Evolutionary conservation across 2,888 invertebrate genomes (phyloP), one percentile per base, ranked within the genome.

Genomic region (Seira musarum): DNA sequence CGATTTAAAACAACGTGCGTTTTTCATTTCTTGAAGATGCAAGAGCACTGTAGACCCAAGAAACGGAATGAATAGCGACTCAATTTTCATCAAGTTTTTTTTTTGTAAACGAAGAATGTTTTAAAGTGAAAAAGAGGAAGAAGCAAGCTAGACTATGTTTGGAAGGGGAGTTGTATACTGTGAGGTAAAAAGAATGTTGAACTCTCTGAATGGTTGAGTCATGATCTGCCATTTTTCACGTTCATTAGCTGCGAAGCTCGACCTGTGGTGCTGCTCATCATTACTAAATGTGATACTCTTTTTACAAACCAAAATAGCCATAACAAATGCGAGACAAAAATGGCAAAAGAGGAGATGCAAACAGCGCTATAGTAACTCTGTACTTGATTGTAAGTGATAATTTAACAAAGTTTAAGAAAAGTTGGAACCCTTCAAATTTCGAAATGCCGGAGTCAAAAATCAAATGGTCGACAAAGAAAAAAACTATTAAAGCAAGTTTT

Each of bases 221-320:
- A 82, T 82, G 82, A 82, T 82, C 82, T 82, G 74, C 77, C 80
- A 82, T 80, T 82, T 82, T 82, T 82, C 80, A 82, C 82, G 70
- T 82, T 82, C 82, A 82, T 82, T 82, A 82, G 82, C 80, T 67
- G 60, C 66, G 24, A 3, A 22, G n/a, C 22, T 24, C 74, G 63
- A 61, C 49, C 49, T 49, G 49, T 49, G 6, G 49, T 49, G 17
- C 15, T 8, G 49, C 49, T 13, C 49, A 72, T 40, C 74, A 74
- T 74, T 66, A 30, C 60, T 68, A 53, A 49, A 81, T 68, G 60
- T 72, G 61, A 76, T 81, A 63, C 65, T 68, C 68, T 46, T 68
- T 74, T 74, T 66, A 65, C 30, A 66, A 46, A 35, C 63, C 53
- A 3, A 63, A 24, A 10, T 63, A 10, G 22, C 24, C 19, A 24